Evolutionary conservation across 1,140 invertebrate genomes (phyloP), one percentile per base, ranked within the genome.

Genomic region (Monochamus saltuarius): DNA sequence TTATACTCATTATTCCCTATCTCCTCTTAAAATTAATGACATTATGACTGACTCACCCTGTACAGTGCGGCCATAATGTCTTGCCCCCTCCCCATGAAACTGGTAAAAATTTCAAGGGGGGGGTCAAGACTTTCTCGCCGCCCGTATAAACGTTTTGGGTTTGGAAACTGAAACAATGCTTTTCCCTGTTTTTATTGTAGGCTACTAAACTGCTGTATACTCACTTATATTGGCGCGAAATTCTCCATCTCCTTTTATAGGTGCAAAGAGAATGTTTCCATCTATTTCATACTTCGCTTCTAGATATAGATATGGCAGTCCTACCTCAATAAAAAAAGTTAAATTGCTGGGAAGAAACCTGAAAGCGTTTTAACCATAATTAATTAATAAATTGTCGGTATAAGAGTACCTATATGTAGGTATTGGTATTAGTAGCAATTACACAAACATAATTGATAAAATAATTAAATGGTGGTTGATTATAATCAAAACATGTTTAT

Each of bases 181-280:
- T n/a, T n/a, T n/a, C n/a, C n/a, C n/a, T n/a, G n/a, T n/a, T 17
- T 17, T n/a, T 47, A 11, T 7, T 0, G 16, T n/a, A 47, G 11
- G 7, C 17, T 47, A 16, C 17, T n/a, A 22, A 22, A 17, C 13
- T 1, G 11, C 11, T 16, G 9, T 49, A n/a, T 52, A 16, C 45
- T 14, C 49, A 66, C 64, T 50, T 29, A 63, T 56, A 34, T 55
- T 54, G 9, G 47, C 43, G 13, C 29, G 37, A 17, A 63, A 63
- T 10, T 17, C 17, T 53, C 64, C 64, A 43, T 60, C 49, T 39
- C 64, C 61, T 19, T 59, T 42, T 37, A 63, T 56, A 0, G 60
- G 60, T 10, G 54, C 56, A 7, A 57, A 45, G 7, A 66, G 45
- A 11, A 66, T 11, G 34, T 58, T 56, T 4, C 64, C 64, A 9